These are phyloP conservation scores for Semotilus atromaculatus DNA, from an alignment of 2,797 vertebrate species.

Conservation along the genomic window DNA sequence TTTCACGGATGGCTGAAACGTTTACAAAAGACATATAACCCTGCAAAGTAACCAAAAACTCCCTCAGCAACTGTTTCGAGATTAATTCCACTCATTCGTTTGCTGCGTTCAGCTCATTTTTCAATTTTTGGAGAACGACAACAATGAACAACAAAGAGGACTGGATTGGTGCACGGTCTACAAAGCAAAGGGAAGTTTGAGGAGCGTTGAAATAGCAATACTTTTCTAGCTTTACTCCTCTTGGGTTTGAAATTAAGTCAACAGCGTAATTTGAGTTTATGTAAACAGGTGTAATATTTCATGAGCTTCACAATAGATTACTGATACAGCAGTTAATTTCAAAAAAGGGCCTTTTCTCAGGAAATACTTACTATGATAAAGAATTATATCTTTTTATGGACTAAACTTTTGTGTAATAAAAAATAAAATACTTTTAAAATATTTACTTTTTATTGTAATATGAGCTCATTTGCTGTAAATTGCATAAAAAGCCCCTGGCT, in stretches of 20 bases:
- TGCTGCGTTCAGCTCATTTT: not conserved
- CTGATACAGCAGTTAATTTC: not conserved
- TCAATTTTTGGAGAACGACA: not conserved
- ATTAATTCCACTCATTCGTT: not conserved
- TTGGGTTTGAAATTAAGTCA: not conserved
- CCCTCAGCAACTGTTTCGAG: not conserved
- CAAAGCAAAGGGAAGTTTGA: not conserved
- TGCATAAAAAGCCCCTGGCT: too few species aligned
- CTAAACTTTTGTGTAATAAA: not conserved
- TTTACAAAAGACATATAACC: not conserved
- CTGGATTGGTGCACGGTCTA: not conserved
- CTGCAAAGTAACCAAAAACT: not conserved
- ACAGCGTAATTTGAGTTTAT: conserved; percentile 2
- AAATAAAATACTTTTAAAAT: too few species aligned
- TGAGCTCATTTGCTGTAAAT: not conserved
- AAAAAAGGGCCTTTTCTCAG: not conserved
- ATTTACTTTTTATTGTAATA: not conserved
- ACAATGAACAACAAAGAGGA: not conserved
- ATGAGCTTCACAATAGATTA: conserved; percentile 20
- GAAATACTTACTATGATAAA: not conserved
- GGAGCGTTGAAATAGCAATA: not conserved
- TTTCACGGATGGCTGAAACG: not conserved
- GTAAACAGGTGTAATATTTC: conserved; percentile 54
- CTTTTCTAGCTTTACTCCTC: not conserved
- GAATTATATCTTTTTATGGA: not conserved